These are phyloP conservation scores for Tethea ocularis DNA, from an alignment of 2,888 invertebrate species.

Conservation along the genomic window DNA sequence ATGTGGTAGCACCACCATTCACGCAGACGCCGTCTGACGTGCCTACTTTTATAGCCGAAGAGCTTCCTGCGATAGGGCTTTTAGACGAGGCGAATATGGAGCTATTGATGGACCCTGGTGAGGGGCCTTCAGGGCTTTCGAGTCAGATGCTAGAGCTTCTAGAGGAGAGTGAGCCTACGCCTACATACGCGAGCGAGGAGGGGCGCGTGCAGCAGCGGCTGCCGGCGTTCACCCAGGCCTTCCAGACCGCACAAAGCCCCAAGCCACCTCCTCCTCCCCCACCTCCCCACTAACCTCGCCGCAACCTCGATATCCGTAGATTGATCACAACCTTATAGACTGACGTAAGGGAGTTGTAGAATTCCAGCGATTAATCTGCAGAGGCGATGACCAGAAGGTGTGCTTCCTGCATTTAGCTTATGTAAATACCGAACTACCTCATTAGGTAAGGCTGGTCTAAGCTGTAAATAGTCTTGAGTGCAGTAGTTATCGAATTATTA, in stretches of 20 bases:
- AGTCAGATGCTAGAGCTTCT: slow-evolving; percentile 68
- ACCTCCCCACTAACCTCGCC: slow-evolving; percentile 66
- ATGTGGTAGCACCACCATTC: slow-evolving; percentile 65
- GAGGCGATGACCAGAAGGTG: slow-evolving; percentile 22
- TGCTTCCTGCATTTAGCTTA: slow-evolving; percentile 74
- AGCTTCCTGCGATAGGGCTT: slow-evolving; percentile 47
- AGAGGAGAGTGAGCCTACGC: slow-evolving; percentile 54
- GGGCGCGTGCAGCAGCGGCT: slow-evolving; percentile 62
- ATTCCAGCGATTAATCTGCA: slow-evolving; percentile 8
- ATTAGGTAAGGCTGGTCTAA: slow-evolving; percentile 78
- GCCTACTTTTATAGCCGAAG: slow-evolving; percentile 51
- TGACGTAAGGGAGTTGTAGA: slow-evolving; percentile 13
- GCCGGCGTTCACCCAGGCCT: slow-evolving; percentile 79
- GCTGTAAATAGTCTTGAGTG: slow-evolving; percentile 75
- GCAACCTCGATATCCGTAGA: slow-evolving; percentile 24
- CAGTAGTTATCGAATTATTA: slow-evolving; percentile 60
- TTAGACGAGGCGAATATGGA: slow-evolving; percentile 63
- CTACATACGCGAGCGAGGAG: slow-evolving; percentile 54
- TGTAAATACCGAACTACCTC: slow-evolving; percentile 76
- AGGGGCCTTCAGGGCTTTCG: slow-evolving; percentile 72
- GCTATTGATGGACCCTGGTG: slow-evolving; percentile 71
- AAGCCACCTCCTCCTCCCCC: slow-evolving; percentile 77
- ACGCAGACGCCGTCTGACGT: slow-evolving; percentile 58
- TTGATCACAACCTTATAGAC: slow-evolving; percentile 20
- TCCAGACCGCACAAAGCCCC: slow-evolving; percentile 76